Evolutionary conservation across 2,797 vertebrate species (phyloP).

Genomic region (Sebastes minor): DNA sequence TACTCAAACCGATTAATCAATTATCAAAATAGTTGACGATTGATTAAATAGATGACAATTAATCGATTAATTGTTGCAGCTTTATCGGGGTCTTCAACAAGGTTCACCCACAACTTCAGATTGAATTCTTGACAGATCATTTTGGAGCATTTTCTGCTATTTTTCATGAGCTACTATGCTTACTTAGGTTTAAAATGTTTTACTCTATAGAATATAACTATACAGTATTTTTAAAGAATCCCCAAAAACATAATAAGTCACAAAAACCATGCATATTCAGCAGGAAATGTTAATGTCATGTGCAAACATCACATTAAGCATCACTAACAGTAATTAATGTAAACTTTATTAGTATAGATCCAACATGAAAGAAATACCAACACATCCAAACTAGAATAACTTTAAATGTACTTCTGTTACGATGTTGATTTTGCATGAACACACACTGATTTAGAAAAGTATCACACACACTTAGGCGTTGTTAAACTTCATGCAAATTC

Average conservation of each 20-base stretch:
- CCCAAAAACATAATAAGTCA: background rate
- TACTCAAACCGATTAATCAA: too few relatives aligned
- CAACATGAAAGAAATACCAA: background rate
- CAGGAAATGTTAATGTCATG: too few relatives aligned
- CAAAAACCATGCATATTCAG: too few relatives aligned
- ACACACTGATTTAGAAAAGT: slow-evolving; percentile 25
- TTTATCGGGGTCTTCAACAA: background rate
- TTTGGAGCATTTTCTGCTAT: too few relatives aligned
- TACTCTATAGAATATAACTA: too few relatives aligned
- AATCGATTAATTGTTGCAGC: too few relatives aligned
- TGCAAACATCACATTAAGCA: too few relatives aligned
- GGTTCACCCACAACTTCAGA: background rate
- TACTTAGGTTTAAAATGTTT: too few relatives aligned
- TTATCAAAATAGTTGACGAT: too few relatives aligned
- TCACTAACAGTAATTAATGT: background rate
- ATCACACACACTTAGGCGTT: slow-evolving; percentile 29
- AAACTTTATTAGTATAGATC: background rate
- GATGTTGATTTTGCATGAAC: background rate
- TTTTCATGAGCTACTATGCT: too few relatives aligned
- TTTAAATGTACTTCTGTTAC: background rate
- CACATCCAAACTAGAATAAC: background rate
- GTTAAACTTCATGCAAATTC: slow-evolving; percentile 65
- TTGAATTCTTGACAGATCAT: background rate
- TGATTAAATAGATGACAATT: too few relatives aligned
- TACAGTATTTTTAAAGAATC: background rate